Percentiles rank a stretch among this genome's conserved stretches.
These are phyloP conservation scores for Cancer borealis DNA, from an alignment of 2,888 invertebrate genomes.

Conservation along the genomic window DNA sequence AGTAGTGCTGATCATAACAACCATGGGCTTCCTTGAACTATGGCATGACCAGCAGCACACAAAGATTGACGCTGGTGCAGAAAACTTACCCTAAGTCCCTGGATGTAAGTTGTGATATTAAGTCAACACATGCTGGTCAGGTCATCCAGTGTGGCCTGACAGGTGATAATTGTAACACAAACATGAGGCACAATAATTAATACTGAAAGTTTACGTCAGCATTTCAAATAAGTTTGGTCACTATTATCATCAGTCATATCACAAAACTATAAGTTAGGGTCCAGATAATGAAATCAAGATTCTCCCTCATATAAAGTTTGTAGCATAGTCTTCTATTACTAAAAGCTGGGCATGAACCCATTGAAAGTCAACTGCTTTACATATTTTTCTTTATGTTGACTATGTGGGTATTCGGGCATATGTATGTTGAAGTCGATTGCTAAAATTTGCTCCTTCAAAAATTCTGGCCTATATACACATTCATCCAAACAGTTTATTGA, in stretches of 20 bases:
- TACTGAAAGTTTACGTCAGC: conserved; percentile 18
- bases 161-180: conserved; percentile 57
- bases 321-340: conserved; percentile 61
- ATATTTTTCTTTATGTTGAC: conserved; percentile 49
- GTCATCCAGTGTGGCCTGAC: conserved; percentile 55
- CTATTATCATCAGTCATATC: conserved; percentile 57
- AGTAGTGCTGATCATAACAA: conserved; percentile 64
- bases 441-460: conserved; percentile 15
- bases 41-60: conserved; percentile 67
- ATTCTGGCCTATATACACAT: conserved; percentile 33
- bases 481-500: conserved; percentile 9
- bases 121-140: conserved; percentile 62
- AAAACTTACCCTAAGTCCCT: conserved; percentile 51
- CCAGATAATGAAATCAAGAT: conserved; percentile 68
- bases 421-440: conserved; percentile 55
- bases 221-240: conserved; percentile 48
- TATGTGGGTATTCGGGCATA: conserved; percentile 63
- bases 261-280: conserved; percentile 64
- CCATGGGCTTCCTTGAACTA: conserved; percentile 70
- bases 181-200: conserved; percentile 60
- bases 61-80: conserved; percentile 56
- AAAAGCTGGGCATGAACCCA: conserved; percentile 56
- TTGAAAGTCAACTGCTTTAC: conserved; percentile 56
- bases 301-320: conserved; percentile 60
- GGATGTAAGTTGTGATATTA: conserved; percentile 48